Evolutionary conservation across 2,797 vertebrate species (phyloP).

Genomic region (Rhinatrema bivittatum): DNA sequence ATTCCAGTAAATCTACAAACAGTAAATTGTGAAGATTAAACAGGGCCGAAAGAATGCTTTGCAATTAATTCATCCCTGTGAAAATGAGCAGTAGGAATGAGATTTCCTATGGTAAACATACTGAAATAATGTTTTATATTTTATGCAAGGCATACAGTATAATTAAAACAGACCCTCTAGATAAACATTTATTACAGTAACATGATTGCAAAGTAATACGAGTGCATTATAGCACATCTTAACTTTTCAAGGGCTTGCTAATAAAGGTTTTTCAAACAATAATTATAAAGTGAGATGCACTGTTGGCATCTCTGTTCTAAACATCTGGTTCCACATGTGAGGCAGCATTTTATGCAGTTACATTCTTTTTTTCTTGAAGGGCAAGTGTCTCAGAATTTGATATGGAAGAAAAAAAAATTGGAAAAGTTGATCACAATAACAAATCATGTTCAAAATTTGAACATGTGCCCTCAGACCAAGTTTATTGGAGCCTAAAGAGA

Average conservation of each 20-base stretch:
- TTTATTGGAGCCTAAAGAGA: too few species aligned
- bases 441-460: neutral
- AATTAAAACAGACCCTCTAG: conserved; percentile 41
- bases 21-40: conserved; percentile 13
- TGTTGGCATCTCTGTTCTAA: conserved; percentile 12
- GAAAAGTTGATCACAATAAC: too few species aligned
- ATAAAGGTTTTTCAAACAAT: conserved; percentile 19
- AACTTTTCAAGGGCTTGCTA: conserved; percentile 31
- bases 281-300: conserved; percentile 22
- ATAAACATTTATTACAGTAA: conserved; percentile 23
- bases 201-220: conserved; percentile 30
- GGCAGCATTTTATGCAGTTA: too few species aligned
- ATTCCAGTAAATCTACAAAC: conserved; percentile 19
- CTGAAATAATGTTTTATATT: conserved; percentile 29
- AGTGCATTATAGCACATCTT: conserved; percentile 34
- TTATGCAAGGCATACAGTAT: conserved; percentile 29
- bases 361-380: too few species aligned
- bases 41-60: neutral
- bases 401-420: too few species aligned
- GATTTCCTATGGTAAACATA: conserved; percentile 21
- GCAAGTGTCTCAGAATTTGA: too few species aligned
- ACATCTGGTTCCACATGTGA: conserved; percentile 5
- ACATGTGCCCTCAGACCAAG: too few species aligned
- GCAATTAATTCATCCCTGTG: conserved; percentile 17
- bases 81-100: conserved; percentile 7